These are phyloP conservation scores for Pogoniulus pusillus DNA, from an alignment of 2,797 vertebrate genomes.

Conservation along the genomic window DNA sequence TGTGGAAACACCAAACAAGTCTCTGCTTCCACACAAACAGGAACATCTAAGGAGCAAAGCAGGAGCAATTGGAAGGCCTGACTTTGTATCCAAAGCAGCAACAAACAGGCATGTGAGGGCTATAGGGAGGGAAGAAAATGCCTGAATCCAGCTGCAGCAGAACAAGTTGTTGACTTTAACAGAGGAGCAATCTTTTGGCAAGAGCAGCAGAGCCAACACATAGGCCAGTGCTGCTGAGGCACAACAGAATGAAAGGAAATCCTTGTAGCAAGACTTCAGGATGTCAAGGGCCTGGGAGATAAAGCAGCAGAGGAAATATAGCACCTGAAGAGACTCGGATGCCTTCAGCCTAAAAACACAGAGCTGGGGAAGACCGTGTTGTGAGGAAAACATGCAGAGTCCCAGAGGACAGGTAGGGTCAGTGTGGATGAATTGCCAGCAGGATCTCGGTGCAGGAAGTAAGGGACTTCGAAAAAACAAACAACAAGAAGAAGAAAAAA, in stretches of 20 bases:
- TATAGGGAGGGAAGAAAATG: background rate
- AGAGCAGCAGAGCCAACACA: background rate
- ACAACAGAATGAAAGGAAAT: background rate
- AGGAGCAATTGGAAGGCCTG: background rate
- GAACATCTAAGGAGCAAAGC: background rate
- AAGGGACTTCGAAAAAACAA: background rate
- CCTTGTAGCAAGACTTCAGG: background rate
- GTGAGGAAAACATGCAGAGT: background rate
- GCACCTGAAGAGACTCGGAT: background rate
- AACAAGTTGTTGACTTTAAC: background rate
- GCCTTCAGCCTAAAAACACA: background rate
- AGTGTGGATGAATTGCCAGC: background rate
- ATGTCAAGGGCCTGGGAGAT: background rate
- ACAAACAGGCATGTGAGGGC: background rate
- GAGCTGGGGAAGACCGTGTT: background rate
- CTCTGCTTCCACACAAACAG: background rate
- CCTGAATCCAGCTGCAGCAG: background rate
- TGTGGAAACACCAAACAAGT: background rate
- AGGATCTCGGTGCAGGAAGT: background rate
- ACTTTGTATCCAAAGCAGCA: background rate
- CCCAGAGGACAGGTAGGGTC: background rate
- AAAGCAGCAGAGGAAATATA: background rate
- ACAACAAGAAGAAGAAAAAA: too few relatives aligned
- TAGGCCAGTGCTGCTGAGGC: too few relatives aligned
- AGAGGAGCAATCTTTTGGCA: background rate